Conservation (phyloP, 2,888 invertebrate genomes). For the Epinotia brunnichana region DNA sequence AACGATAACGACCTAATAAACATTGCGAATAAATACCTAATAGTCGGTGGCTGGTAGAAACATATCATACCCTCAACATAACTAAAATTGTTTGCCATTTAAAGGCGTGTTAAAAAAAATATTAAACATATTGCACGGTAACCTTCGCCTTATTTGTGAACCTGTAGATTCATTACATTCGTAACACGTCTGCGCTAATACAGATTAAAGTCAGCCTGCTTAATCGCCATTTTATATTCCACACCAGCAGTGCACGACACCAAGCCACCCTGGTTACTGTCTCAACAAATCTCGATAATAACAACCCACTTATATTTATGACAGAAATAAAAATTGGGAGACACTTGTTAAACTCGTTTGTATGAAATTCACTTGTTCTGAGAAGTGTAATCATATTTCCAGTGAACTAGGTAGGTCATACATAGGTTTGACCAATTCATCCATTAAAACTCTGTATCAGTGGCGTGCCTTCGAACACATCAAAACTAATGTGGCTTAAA, state of each 20-base stretch:
- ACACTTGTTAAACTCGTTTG: neutral
- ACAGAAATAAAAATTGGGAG: neutral
- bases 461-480: too few relatives aligned
- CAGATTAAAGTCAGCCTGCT: constrained; percentile 61
- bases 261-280: constrained; percentile 74
- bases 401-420: too few relatives aligned
- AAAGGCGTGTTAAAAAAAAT: neutral
- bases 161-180: constrained; percentile 55
- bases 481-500: too few relatives aligned
- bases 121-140: constrained; percentile 1
- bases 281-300: constrained; percentile 61
- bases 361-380: too few relatives aligned
- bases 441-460: too few relatives aligned
- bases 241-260: constrained; percentile 68
- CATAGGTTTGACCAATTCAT: too few relatives aligned
- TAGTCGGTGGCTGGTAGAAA: too few relatives aligned
- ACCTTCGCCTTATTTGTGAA: neutral
- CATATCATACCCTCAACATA: too few relatives aligned
- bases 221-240: constrained; percentile 64
- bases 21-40: too few relatives aligned
- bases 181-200: constrained; percentile 64
- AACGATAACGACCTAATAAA: too few relatives aligned
- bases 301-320: constrained; percentile 28
- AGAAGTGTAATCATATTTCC: too few relatives aligned
- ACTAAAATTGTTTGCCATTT: neutral